Conservation (phyloP, 2,888 invertebrate species). For the Acrobasis suavella region DNA sequence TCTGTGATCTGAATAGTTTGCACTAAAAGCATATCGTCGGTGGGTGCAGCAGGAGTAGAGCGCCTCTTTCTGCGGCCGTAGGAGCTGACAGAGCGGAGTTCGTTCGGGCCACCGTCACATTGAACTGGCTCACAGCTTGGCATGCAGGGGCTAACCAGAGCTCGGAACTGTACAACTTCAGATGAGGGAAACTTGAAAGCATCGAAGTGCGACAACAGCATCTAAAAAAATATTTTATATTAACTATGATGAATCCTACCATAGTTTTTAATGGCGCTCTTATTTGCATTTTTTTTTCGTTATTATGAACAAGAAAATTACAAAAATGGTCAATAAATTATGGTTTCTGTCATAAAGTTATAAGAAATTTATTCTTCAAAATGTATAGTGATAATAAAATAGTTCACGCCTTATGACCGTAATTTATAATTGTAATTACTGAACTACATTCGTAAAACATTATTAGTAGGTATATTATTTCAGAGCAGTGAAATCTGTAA, state of each 20-base stretch:
- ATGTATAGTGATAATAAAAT: too few relatives aligned
- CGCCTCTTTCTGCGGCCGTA: slow-evolving; percentile 91
- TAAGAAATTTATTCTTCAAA: too few relatives aligned
- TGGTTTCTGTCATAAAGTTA: too few relatives aligned
- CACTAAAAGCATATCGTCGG: slow-evolving; percentile 93
- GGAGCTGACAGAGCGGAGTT: slow-evolving; percentile 90
- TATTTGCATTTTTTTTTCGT: too few relatives aligned
- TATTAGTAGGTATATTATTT: neutral
- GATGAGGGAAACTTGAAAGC: slow-evolving; percentile 98
- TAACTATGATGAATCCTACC: neutral
- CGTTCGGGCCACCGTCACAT: slow-evolving; percentile 93
- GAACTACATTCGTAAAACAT: too few relatives aligned
- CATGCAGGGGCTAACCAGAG: slow-evolving; percentile 97
- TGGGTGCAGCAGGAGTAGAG: slow-evolving; percentile 81
- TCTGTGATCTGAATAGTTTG: slow-evolving; percentile 96
- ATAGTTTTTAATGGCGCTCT: neutral
- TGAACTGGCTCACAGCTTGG: slow-evolving; percentile 96
- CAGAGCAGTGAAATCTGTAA: neutral
- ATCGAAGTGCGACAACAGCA: slow-evolving; percentile 94
- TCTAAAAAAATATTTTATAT: slow-evolving; percentile 72
- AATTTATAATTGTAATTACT: too few relatives aligned
- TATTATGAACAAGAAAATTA: too few relatives aligned
- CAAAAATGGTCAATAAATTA: too few relatives aligned
- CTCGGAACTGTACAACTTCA: slow-evolving; percentile 96
- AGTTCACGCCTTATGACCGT: too few relatives aligned